Conservation (phyloP, 2,113 vertebrate species). For the Bubalus kerabau region DNA sequence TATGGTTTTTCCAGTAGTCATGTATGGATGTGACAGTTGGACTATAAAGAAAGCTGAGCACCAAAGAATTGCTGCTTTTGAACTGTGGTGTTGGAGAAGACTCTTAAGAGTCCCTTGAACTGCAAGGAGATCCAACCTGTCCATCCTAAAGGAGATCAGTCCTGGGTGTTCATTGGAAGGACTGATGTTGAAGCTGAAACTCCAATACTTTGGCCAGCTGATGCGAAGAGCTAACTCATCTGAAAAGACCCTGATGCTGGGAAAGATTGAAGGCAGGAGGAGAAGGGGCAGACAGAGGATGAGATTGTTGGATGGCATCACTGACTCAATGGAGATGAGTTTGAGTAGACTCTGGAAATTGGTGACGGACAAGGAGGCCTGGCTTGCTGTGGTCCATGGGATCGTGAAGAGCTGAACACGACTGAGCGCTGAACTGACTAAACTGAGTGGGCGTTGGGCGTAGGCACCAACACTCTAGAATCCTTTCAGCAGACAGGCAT, state of each 20-base stretch:
- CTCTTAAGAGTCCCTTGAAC: not conserved
- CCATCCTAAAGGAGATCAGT: not conserved
- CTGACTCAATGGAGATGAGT: not conserved
- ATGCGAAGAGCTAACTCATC: not conserved
- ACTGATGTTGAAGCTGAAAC: not conserved
- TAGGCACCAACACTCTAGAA: not conserved
- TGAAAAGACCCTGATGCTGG: not conserved
- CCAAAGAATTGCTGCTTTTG: not conserved
- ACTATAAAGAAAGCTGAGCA: not conserved
- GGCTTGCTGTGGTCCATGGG: not conserved
- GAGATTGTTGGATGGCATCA: not conserved
- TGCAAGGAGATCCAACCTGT: not conserved
- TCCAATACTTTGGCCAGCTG: not conserved
- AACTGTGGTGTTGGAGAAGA: not conserved
- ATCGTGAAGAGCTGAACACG: accelerated
- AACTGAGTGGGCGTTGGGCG: not conserved
- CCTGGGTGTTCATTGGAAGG: not conserved
- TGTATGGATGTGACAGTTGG: not conserved
- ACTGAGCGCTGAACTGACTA: not conserved
- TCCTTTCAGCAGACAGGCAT: not conserved
- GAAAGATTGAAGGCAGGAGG: not conserved
- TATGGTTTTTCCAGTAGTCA: not conserved
- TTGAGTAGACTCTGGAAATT: not conserved
- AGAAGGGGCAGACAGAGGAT: not conserved
- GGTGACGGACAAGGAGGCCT: not conserved